Evolutionary conservation across 2,797 vertebrate genomes (phyloP).

Genomic region (Pterois miles): DNA sequence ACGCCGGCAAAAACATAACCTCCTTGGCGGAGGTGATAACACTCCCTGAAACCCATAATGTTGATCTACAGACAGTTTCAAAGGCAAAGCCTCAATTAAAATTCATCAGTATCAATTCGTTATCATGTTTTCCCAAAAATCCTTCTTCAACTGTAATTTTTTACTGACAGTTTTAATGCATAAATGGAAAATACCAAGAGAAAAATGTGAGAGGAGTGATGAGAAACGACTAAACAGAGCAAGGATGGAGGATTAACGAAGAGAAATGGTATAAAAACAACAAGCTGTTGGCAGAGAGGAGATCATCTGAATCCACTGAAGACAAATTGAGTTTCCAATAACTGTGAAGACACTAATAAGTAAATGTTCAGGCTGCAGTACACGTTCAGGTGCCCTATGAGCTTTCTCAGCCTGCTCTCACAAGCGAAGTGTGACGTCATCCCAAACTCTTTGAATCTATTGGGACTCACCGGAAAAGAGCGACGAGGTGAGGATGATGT

Average conservation of each 20-base stretch:
- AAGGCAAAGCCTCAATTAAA: background rate
- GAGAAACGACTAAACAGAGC: background rate
- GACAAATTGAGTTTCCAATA: background rate
- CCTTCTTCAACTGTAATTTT: background rate
- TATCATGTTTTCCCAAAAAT: background rate
- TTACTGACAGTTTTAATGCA: background rate
- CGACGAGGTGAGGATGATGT: slow-evolving; percentile 92
- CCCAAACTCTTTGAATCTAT: background rate
- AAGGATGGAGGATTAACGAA: background rate
- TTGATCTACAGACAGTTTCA: background rate
- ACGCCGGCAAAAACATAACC: no score
- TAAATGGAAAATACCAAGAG: background rate
- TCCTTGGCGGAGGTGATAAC: no score
- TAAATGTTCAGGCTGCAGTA: background rate
- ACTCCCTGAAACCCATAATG: background rate
- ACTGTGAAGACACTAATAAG: background rate
- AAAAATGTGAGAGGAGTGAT: background rate
- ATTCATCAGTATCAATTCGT: background rate
- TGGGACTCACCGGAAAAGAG: slow-evolving; percentile 89
- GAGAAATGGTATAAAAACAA: background rate
- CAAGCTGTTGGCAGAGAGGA: background rate
- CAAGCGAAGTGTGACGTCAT: background rate
- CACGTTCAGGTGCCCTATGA: no score
- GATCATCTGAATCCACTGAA: background rate
- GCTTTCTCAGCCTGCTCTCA: no score